Conservation (phyloP, 2,113 vertebrate genomes). For the Holacanthus passer region DNA sequence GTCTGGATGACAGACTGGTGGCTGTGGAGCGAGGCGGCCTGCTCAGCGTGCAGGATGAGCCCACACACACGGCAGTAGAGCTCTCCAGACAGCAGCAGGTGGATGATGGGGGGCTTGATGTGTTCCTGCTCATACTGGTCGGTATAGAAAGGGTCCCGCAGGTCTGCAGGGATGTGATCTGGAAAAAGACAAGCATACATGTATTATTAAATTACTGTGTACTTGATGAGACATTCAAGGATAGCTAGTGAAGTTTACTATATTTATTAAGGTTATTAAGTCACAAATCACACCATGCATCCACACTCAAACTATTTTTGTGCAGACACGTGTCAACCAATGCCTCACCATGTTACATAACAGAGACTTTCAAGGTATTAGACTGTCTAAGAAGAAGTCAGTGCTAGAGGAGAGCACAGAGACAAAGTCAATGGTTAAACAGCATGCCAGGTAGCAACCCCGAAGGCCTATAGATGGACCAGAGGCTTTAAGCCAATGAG, state of each 20-base stretch:
- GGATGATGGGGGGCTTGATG: conserved; percentile 93
- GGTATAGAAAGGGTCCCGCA: conserved; percentile 94
- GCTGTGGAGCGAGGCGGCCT: conserved; percentile 88
- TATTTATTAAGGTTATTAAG: conserved; percentile 11
- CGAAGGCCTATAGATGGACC: conserved; percentile 9
- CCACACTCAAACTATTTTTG: conserved; percentile 11
- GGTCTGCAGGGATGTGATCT: conserved; percentile 94
- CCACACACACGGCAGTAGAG: conserved; percentile 93
- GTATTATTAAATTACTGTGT: neutral
- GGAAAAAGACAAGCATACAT: conserved; percentile 20
- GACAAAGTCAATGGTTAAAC: conserved; percentile 42
- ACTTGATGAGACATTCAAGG: neutral
- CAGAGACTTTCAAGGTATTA: conserved; percentile 51
- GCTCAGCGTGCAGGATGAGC: conserved; percentile 92
- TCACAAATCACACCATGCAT: conserved; percentile 18
- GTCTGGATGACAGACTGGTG: conserved; percentile 94
- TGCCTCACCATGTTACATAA: conserved; percentile 48
- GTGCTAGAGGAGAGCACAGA: neutral
- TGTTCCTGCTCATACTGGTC: conserved; percentile 98
- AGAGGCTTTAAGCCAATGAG: conserved; percentile 56
- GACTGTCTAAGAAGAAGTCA: conserved; percentile 44
- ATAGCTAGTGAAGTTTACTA: neutral
- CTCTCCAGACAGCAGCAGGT: conserved; percentile 91
- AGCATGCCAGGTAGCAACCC: conserved; percentile 11
- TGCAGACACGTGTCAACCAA: conserved; percentile 37